phyloP scores from a whole-genome alignment of 2,113 vertebrate genomes.

The Addax nasomaculatus region DNA sequence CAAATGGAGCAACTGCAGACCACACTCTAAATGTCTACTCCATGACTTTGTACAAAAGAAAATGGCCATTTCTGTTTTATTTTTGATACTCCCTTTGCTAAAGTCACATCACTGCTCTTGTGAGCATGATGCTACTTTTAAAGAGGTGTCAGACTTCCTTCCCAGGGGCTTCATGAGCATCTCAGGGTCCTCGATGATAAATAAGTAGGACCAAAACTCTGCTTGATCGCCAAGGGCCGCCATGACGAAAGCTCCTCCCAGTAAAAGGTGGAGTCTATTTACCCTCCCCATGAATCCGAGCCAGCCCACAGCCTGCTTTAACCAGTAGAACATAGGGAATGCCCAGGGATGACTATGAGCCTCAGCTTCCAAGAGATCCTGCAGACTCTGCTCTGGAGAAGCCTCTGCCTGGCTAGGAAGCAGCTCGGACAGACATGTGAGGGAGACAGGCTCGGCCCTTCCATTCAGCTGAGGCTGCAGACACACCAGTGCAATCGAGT shows the following conservation, averaged over 20 bases:
- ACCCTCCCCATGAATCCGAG: too few species aligned
- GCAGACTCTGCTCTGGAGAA: background rate
- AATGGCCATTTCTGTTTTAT: background rate
- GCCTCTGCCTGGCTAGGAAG: accelerated
- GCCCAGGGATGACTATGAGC: background rate
- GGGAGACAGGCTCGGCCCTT: accelerated
- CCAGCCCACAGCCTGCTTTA: background rate
- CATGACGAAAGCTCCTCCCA: background rate
- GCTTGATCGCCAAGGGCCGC: background rate
- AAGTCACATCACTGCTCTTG: background rate
- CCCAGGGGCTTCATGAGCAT: background rate
- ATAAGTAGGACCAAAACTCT: background rate
- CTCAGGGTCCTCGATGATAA: accelerated
- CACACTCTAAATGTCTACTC: background rate
- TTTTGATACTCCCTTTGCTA: background rate
- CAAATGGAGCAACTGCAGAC: background rate
- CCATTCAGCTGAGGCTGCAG: background rate
- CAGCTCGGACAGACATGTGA: background rate
- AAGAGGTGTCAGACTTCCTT: background rate
- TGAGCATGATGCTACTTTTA: accelerated
- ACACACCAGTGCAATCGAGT: accelerated
- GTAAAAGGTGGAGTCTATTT: accelerated
- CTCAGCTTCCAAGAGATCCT: background rate
- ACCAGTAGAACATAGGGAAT: background rate
- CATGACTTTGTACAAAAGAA: background rate